Conservation (phyloP, 2,113 vertebrate species). For the Entomyzon cyanotis region DNA sequence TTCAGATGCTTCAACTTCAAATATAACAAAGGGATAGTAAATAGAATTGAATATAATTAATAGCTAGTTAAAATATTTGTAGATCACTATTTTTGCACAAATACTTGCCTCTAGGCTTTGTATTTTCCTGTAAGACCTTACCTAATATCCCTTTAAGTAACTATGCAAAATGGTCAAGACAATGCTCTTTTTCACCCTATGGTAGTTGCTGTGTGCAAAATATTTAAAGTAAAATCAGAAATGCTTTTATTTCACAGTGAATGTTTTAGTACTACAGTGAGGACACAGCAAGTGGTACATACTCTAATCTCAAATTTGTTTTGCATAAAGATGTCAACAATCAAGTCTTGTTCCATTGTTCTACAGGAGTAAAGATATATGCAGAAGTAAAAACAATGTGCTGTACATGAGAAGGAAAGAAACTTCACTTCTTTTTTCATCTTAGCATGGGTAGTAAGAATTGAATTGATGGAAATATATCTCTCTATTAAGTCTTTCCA, state of each 20-base stretch:
- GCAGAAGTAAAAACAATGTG: background rate
- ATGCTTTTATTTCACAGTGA: background rate
- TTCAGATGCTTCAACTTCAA: background rate
- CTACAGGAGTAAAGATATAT: background rate
- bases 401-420: background rate
- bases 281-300: background rate
- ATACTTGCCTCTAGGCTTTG: background rate
- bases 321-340: background rate
- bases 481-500: background rate
- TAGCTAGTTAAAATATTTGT: background rate
- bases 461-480: background rate
- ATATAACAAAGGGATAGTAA: background rate
- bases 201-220: background rate
- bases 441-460: background rate
- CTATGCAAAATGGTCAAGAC: background rate
- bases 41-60: background rate
- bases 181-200: background rate
- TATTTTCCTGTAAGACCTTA: background rate
- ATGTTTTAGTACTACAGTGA: background rate
- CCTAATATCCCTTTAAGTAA: background rate
- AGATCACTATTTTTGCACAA: background rate
- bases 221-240: background rate
- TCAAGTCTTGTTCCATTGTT: background rate
- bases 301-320: background rate
- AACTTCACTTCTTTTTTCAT: background rate